Conservation (phyloP, 1,140 invertebrate species). For the Druon quercuslanigerum region DNA sequence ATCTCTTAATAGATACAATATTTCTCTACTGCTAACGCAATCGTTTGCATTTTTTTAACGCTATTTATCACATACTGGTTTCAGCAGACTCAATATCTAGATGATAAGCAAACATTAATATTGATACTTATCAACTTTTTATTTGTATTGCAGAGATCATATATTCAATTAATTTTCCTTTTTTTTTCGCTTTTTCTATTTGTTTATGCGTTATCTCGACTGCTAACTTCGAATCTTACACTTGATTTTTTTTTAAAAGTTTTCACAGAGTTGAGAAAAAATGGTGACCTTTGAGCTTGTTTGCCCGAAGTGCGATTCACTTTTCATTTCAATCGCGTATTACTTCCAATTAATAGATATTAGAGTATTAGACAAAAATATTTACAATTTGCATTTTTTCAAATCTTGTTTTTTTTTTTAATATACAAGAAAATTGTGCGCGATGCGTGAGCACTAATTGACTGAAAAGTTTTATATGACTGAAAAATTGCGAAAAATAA, state of each 20-base stretch:
- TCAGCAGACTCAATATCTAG: constrained; percentile 15
- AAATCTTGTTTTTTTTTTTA: too few relatives aligned
- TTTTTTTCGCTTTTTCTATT: background rate
- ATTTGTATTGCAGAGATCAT: constrained; percentile 4
- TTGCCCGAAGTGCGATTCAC: constrained; percentile 3
- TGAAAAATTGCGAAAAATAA: too few relatives aligned
- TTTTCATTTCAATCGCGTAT: background rate
- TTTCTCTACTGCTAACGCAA: constrained; percentile 14
- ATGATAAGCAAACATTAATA: constrained; percentile 23
- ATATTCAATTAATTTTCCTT: constrained; percentile 25
- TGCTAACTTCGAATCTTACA: constrained; percentile 10
- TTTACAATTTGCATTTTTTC: too few relatives aligned
- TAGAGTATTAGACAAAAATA: background rate
- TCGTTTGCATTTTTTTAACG: constrained; percentile 1
- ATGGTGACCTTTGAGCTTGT: constrained; percentile 5
- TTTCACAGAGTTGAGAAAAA: background rate
- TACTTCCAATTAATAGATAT: background rate
- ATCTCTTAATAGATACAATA: constrained; percentile 19
- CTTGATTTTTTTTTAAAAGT: constrained; percentile 20
- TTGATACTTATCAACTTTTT: constrained; percentile 25
- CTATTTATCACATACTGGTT: constrained; percentile 16
- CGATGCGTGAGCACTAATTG: too few relatives aligned
- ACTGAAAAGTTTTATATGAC: too few relatives aligned
- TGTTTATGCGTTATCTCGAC: constrained; percentile 10
- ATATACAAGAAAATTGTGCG: too few relatives aligned